phyloP scores from a whole-genome alignment of 2,797 vertebrate species.

The Thaleichthys pacificus region DNA sequence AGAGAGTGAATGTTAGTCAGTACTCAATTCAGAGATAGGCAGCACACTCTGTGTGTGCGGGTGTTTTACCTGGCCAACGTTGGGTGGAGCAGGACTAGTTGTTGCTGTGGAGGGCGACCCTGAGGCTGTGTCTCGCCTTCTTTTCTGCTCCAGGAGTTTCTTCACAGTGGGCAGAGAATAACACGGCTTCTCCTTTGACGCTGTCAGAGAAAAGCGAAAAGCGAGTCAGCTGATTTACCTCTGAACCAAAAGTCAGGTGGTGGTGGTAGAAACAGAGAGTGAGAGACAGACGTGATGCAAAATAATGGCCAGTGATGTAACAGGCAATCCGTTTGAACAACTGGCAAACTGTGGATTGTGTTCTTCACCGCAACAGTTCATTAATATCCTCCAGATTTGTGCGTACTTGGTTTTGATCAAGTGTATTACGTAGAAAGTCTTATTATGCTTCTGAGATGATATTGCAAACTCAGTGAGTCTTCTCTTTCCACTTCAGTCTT shows the following conservation, averaged over 20 bases:
- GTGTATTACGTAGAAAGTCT: no score
- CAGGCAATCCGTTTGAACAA: background rate
- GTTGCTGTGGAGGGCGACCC: constrained; percentile 52
- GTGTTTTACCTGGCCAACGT: constrained; percentile 64
- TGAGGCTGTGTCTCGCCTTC: constrained; percentile 77
- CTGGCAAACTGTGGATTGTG: background rate
- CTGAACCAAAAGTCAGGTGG: background rate
- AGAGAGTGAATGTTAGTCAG: background rate
- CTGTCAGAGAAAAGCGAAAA: constrained; percentile 47
- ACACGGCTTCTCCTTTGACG: constrained; percentile 81
- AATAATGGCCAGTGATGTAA: background rate
- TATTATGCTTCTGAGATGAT: background rate
- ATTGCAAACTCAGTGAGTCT: background rate
- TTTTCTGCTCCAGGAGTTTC: constrained; percentile 89
- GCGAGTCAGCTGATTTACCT: background rate
- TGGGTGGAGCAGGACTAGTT: constrained; percentile 55
- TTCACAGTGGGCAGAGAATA: constrained; percentile 87
- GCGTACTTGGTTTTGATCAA: no score
- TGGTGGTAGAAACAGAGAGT: background rate
- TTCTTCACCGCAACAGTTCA: background rate
- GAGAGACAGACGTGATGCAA: background rate
- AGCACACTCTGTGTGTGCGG: no score
- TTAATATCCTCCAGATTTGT: no score
- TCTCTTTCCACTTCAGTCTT: background rate
- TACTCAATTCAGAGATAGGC: background rate